A percentile compares a stretch with the other conserved stretches of the same genome.
These are phyloP conservation scores for Misgurnus anguillicaudatus DNA, from an alignment of 2,113 vertebrate species.

Conservation along the genomic window DNA sequence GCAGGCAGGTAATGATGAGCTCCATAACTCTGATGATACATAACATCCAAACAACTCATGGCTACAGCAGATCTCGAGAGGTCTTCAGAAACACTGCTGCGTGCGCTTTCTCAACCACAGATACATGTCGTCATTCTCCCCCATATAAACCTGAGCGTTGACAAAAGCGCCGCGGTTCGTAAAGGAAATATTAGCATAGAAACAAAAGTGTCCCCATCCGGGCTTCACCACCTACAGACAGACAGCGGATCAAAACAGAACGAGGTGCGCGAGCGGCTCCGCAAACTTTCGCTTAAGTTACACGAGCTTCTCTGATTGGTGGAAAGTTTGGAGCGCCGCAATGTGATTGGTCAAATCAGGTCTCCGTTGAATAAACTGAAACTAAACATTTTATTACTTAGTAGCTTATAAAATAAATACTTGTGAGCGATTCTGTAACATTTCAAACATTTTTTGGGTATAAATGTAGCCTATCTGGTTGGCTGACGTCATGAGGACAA, in stretches of 20 bases:
- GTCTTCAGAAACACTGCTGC: constrained; percentile 52
- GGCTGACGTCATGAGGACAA: not conserved
- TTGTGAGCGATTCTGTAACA: too few species aligned
- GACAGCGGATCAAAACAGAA: constrained; percentile 54
- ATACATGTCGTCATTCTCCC: constrained; percentile 58
- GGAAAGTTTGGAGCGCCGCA: constrained; percentile 52
- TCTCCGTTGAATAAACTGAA: not conserved
- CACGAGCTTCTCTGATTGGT: constrained; percentile 66
- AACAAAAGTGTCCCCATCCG: constrained; percentile 73
- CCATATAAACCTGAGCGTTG: constrained; percentile 73
- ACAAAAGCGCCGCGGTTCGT: constrained; percentile 73
- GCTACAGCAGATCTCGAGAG: constrained; percentile 60
- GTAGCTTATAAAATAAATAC: too few species aligned
- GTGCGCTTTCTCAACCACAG: constrained; percentile 59
- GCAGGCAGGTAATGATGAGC: constrained; percentile 81
- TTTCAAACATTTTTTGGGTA: not conserved
- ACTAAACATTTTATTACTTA: not conserved
- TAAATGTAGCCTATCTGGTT: not conserved
- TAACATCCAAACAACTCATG: constrained; percentile 96
- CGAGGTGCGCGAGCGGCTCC: constrained; percentile 8
- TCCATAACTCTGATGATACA: constrained; percentile 89
- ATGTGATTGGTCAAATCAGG: constrained; percentile 45
- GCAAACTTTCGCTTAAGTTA: constrained; percentile 45
- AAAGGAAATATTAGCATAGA: constrained; percentile 71
- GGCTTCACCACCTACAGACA: constrained; percentile 66